A percentile compares a stretch with the other conserved stretches of the same genome.
Conservation (phyloP, 2,113 vertebrate species). For the Mesitornis unicolor region DNA sequence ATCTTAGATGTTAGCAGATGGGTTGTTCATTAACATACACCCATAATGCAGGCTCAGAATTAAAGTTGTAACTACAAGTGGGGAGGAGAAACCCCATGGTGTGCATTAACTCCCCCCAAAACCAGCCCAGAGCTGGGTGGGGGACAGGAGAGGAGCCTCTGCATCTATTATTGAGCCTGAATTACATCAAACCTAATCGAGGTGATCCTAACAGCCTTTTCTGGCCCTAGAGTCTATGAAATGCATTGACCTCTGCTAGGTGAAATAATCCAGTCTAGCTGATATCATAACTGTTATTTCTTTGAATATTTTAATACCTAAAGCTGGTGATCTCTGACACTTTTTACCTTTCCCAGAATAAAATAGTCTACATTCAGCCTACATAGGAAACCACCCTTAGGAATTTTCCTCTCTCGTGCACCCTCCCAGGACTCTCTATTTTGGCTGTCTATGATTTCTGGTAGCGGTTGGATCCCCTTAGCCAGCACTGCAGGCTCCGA, state of each 20-base stretch:
- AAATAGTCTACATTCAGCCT: background rate
- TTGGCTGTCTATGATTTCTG: constrained; percentile 1
- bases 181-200: background rate
- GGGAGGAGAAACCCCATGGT: fast-evolving
- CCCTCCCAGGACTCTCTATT: background rate
- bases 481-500: background rate
- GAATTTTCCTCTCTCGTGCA: background rate
- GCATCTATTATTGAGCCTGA: background rate
- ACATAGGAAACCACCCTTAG: background rate
- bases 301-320: constrained; percentile 30
- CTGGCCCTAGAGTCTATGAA: background rate
- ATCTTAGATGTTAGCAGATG: too few relatives aligned
- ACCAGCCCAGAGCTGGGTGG: fast-evolving
- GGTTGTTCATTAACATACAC: too few relatives aligned
- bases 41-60: too few relatives aligned
- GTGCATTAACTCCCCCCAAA: background rate
- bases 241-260: background rate
- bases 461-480: background rate
- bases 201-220: constrained; percentile 4
- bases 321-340: background rate
- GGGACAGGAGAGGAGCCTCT: background rate
- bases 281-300: constrained; percentile 20
- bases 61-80: too few relatives aligned
- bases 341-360: background rate
- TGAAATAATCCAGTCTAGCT: background rate